Base-by-base conservation (phyloP, 2,113 vertebrate species). In the Chloebia gouldiae region DNA sequence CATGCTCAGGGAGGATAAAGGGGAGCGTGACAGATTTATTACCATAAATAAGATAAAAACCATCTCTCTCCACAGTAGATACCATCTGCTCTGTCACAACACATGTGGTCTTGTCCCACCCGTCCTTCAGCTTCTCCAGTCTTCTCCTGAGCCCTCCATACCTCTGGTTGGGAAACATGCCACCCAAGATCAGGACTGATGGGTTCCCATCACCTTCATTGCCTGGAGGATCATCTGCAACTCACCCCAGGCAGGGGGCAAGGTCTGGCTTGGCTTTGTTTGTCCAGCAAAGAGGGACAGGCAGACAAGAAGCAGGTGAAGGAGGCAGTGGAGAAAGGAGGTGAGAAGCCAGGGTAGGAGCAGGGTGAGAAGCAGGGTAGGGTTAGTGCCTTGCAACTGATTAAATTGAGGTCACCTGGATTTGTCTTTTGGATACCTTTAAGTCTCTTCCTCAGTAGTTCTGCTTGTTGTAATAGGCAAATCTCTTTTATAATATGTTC, bases 41-140 rank as follows among this genome's bases (percentile, higher is more conserved):
- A n/a, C 72, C 64, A 86, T 64, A 95, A 93, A 93, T 77, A 70
- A 94, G 79, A 15, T 80, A 56, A 94, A 93, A 93, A 56, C 39
- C 51, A 64, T 96, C 56, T 75, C 39, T 85, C 12, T 90, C 49
- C 44, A 51, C 30, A 8, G 37, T 18, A 95, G 95, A 96, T 95
- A 94, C 11, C 39, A 96, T 97, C 94, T 95, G 39, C 50, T 71
- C 30, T 95, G 96, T 96, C 95, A 95, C 95, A 97, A 97, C 56
- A 70, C 44, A 59, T 54, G 76, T 92, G 88, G 86, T 84, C 94
- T 95, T 94, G 91, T 47, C 60, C 39, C 91, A 97, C 86, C 57
- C 0, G 51, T 95, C 88, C 94, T 81, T 92, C 94, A 70, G 94
- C 90, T 94, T 94, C 86, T 88, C 56, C 72, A 71, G 60, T 56